These are phyloP conservation scores for Cyrtonyx montezumae DNA, from an alignment of 2,113 vertebrate genomes.

Conservation along the genomic window DNA sequence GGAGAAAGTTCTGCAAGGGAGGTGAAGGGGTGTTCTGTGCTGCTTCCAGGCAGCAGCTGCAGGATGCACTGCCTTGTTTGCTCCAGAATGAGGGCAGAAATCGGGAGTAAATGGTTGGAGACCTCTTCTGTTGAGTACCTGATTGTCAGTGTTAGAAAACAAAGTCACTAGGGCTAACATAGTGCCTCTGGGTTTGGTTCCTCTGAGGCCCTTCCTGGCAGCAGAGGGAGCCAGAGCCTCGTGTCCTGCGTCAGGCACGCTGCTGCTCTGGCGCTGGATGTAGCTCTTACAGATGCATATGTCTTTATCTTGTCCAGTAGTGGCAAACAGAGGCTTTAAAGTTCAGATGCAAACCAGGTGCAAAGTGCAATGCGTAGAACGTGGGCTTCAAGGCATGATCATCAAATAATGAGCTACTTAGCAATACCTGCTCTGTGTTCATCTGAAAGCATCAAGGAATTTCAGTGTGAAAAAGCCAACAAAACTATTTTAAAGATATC, in stretches of 20 bases:
- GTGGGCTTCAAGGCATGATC: background rate
- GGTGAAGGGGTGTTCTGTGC: background rate
- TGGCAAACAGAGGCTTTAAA: background rate
- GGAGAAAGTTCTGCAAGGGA: background rate
- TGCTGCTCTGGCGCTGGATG: too few relatives aligned
- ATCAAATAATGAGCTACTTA: background rate
- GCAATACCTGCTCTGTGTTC: background rate
- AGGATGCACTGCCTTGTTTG: background rate
- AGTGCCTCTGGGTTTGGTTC: background rate
- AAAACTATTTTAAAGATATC: background rate
- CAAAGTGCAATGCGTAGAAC: fast-evolving
- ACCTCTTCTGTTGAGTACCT: background rate
- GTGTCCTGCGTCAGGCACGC: background rate
- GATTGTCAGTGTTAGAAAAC: background rate
- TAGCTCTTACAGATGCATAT: fast-evolving
- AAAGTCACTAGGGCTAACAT: background rate
- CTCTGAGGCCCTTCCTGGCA: background rate
- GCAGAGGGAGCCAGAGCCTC: conserved; percentile 23
- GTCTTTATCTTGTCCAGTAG: background rate
- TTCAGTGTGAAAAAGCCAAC: background rate
- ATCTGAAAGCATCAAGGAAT: background rate
- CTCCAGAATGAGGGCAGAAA: background rate
- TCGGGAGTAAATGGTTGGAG: too few relatives aligned
- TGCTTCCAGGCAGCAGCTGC: background rate
- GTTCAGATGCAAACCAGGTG: background rate